Evolutionary conservation across 2,888 invertebrate genomes (phyloP), one percentile per base, ranked within the genome.

Genomic region (Carabus problematicus): DNA sequence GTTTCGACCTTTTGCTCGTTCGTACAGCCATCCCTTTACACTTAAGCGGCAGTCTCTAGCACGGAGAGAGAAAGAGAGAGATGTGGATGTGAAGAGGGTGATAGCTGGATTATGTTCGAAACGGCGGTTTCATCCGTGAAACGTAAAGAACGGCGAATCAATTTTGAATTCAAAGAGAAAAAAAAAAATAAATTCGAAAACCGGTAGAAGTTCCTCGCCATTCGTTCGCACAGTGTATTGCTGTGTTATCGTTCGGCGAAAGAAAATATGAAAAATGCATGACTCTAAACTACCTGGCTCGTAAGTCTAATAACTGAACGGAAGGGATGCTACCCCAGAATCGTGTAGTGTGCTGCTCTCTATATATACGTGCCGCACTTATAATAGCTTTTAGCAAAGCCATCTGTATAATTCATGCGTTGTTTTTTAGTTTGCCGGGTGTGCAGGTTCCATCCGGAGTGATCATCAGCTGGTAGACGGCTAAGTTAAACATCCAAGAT

Each of bases 251-350:
- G 66, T 58, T 66, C 58, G 60, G 19, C 60, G 60, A 60, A 71
- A 70, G 71, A 71, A 71, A 73, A 71, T 71, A 72, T 71, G 72
- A 74, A 74, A 74, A 74, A 73, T 74, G 71, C 72, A 73, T 73
- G 73, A 72, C 68, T 69, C 70, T 70, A 72, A 71, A 72, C 68
- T 72, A 72, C 70, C 64, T 64, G 69, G 73, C 69, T 71, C 73
- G 71, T 71, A 66, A 63, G 58, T 52, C 64, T 69, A 69, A 71
- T 73, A 72, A 73, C 71, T 72, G 72, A 72, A 72, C 69, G 66
- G 56, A 64, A 56, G 39, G 56, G 56, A 56, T 45, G 45, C 16
- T 16, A 19, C 12, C 16, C 14, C 52, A 52, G 18, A 16, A 56
- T 8, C 12, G n/a, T 19, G 56, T 18, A 41, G 43, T 58, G 16